Percentiles rank a stretch among this genome's conserved stretches.
Conservation (phyloP, 2,113 vertebrate species). For the Azemiops feae region DNA sequence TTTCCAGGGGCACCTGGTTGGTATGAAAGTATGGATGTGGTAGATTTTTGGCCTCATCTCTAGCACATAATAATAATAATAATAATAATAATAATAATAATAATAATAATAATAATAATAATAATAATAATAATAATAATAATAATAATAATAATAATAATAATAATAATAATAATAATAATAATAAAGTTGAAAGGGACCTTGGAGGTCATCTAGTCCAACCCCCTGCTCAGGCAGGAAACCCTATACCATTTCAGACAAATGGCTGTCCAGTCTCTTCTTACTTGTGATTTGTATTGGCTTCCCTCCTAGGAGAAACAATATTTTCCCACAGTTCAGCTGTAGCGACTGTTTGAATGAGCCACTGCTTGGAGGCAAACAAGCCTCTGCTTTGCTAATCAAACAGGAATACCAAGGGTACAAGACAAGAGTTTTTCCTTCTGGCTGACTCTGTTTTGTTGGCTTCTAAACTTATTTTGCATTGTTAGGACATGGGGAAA, state of each 20-base stretch:
- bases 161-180: too few species aligned
- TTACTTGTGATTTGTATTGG: not conserved
- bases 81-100: too few species aligned
- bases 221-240: too few species aligned
- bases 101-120: too few species aligned
- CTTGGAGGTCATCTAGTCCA: too few species aligned
- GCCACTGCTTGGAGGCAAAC: rapidly evolving
- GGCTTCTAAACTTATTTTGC: not conserved
- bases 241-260: too few species aligned
- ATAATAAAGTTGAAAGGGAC: too few species aligned
- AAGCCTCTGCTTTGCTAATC: not conserved
- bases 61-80: too few species aligned
- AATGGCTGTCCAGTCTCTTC: too few species aligned
- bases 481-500: not conserved
- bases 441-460: not conserved
- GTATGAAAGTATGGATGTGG: not conserved
- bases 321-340: not conserved
- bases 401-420: not conserved
- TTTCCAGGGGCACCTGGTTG: not conserved
- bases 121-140: too few species aligned
- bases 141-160: too few species aligned
- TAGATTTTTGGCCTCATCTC: not conserved
- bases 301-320: not conserved
- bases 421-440: not conserved
- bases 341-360: not conserved